phyloP scores from a whole-genome alignment of 2,888 invertebrate species.

The Cryptus viduatorius region DNA sequence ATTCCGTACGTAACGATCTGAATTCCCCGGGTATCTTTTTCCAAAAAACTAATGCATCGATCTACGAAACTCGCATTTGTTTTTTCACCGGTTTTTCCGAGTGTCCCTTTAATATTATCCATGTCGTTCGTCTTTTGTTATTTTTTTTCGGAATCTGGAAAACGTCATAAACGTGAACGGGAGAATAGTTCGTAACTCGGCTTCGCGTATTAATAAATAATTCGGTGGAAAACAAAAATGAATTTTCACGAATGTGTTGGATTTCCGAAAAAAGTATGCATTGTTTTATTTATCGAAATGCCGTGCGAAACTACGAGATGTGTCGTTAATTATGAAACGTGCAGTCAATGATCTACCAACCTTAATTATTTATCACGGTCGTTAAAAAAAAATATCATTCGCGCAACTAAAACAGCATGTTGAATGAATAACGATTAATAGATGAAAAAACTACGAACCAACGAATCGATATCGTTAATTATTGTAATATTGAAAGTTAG shows the following conservation, averaged over 20 bases:
- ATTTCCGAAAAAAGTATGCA: background rate
- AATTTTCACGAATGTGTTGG: background rate
- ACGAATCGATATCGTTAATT: background rate
- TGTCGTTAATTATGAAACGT: background rate
- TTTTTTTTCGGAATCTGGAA: background rate
- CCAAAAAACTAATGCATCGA: conserved; percentile 74
- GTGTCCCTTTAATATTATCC: background rate
- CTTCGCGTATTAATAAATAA: no score
- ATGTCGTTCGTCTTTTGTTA: background rate
- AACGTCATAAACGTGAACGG: background rate
- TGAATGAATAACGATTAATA: background rate
- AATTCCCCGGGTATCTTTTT: conserved; percentile 79
- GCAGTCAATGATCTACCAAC: background rate
- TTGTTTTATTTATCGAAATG: background rate
- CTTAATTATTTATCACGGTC: background rate
- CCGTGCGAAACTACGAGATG: background rate
- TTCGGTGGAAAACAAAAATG: background rate
- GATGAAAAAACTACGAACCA: background rate
- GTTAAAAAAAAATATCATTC: background rate
- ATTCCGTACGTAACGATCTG: conserved; percentile 88
- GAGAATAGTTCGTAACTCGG: no score
- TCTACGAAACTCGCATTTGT: conserved; percentile 69
- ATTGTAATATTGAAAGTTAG: background rate
- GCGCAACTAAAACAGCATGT: background rate
- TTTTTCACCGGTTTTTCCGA: conserved; percentile 25